phyloP scores from a whole-genome alignment of 2,888 invertebrate genomes.

The Ceratothoa steindachneri region DNA sequence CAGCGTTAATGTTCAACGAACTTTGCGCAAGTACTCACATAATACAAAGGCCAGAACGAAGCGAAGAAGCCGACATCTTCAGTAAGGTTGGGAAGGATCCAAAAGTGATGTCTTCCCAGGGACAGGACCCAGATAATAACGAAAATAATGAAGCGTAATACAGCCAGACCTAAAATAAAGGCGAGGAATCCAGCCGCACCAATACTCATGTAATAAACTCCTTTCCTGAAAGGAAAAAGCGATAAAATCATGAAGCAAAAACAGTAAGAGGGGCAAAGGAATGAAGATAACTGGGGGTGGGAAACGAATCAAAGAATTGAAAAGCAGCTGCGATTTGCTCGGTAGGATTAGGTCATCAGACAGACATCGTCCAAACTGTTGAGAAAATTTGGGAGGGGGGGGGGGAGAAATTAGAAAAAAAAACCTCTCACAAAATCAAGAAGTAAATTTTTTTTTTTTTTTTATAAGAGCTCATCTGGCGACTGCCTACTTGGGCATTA shows the following conservation, averaged over 20 bases:
- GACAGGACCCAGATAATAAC: constrained; percentile 83
- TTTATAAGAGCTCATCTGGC: too few relatives aligned
- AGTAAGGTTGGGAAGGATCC: constrained; percentile 97
- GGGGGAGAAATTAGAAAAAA: too few relatives aligned
- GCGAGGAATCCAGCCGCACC: constrained; percentile 92
- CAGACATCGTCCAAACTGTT: too few relatives aligned
- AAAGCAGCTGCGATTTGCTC: too few relatives aligned
- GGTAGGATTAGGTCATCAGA: too few relatives aligned
- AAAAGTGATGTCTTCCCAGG: constrained; percentile 85
- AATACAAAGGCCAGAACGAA: constrained; percentile 95
- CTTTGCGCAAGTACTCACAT: too few relatives aligned
- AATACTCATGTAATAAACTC: constrained; percentile 94
- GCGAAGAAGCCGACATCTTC: constrained; percentile 99
- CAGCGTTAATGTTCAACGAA: too few relatives aligned
- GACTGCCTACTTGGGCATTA: too few relatives aligned
- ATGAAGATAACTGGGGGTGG: constrained; percentile 6
- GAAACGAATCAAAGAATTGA: constrained; percentile 1
- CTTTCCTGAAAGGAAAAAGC: constrained; percentile 60
- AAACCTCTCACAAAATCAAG: too few relatives aligned
- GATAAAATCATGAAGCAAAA: not conserved
- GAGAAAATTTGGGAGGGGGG: too few relatives aligned
- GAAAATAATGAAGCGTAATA: constrained; percentile 85
- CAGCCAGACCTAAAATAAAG: constrained; percentile 82
- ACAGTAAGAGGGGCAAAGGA: constrained; percentile 10
- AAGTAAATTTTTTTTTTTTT: too few relatives aligned